Evolutionary conservation across 2,797 vertebrate species (phyloP), one percentile per base, ranked within the genome.

Genomic region (Melanotaenia boesemani): DNA sequence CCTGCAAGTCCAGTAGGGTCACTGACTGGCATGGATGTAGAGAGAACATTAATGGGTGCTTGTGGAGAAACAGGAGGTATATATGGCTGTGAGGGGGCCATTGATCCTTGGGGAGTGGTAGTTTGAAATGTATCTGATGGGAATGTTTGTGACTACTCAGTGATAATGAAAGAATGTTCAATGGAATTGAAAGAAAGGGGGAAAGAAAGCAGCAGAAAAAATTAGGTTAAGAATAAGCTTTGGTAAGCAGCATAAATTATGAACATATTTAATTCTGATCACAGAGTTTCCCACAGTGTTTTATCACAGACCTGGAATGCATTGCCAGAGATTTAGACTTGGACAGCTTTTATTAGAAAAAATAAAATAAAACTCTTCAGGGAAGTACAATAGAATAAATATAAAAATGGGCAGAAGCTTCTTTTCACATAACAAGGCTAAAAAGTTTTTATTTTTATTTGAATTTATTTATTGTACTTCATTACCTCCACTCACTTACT

Each of bases 31-130:
- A 94, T 89, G 67, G 94, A 77, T 79, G 93, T 81, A 82, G 90
- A 71, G 34, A 92, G 90, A 81, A 92, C 83, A 86, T 92, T 86
- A 75, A 90, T 81, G 78, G 91, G 84, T 44, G 92, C 88, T 85
- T 95, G 94, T 83, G 92, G 90, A 72, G 94, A 95, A 82, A 94
- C 77, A 5, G 91, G 78, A 70, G 92, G 91, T 69, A 95, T 87
- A 79, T 91, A 91, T 79, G 93, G 87, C 76, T 95, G 94, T 36
- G 94, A 89, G 59, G 91, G 86, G 60, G 90, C 83, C 76, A 91
- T 44, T 58, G 93, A 89, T 54, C 83, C 82, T 61, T 92, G 92
- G 63, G 90, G 84, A 72, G 89, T 86, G 54, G 89, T 67, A 50
- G 88, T 91, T 74, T 95, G 93, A 70, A 93, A 86, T 76, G 83